These are phyloP conservation scores for Trichonephila clavata DNA, from an alignment of 1,140 invertebrate species.

Conservation along the genomic window DNA sequence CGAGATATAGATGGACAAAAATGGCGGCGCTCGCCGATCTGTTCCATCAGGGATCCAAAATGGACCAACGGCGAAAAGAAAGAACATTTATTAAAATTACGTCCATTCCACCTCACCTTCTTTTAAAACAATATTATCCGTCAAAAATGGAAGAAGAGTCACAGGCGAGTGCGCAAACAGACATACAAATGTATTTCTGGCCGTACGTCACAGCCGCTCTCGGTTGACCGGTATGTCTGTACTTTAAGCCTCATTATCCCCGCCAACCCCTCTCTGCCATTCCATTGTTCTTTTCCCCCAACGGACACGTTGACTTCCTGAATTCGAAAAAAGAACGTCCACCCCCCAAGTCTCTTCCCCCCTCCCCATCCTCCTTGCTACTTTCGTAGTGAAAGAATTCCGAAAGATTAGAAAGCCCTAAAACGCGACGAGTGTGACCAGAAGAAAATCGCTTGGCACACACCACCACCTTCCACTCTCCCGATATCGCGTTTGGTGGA, in stretches of 20 bases:
- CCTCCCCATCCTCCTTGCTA: neutral
- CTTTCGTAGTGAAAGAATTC: neutral
- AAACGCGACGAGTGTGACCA: slow-evolving; percentile 28
- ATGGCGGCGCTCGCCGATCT: neutral
- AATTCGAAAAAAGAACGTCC: neutral
- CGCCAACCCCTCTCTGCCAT: neutral
- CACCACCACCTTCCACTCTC: neutral
- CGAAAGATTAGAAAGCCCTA: slow-evolving; percentile 24
- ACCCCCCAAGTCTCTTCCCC: neutral
- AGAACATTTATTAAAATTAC: slow-evolving; percentile 21
- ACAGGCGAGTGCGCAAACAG: slow-evolving; percentile 62
- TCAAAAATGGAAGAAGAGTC: slow-evolving; percentile 46
- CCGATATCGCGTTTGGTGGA: slow-evolving; percentile 14
- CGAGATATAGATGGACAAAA: neutral
- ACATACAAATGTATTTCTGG: slow-evolving; percentile 50
- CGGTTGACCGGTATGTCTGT: slow-evolving; percentile 34
- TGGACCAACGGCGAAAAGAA: slow-evolving; percentile 25
- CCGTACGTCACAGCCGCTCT: neutral
- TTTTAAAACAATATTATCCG: slow-evolving; percentile 38
- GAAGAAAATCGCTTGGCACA: slow-evolving; percentile 25
- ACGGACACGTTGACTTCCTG: slow-evolving; percentile 40
- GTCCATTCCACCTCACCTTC: neutral
- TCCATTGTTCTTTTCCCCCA: slow-evolving; percentile 53
- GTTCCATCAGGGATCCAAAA: neutral
- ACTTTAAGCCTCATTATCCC: slow-evolving; percentile 37